Evolutionary conservation across 2,113 vertebrate genomes (phyloP), one percentile per base, ranked within the genome.

Genomic region (Alouatta palliata): DNA sequence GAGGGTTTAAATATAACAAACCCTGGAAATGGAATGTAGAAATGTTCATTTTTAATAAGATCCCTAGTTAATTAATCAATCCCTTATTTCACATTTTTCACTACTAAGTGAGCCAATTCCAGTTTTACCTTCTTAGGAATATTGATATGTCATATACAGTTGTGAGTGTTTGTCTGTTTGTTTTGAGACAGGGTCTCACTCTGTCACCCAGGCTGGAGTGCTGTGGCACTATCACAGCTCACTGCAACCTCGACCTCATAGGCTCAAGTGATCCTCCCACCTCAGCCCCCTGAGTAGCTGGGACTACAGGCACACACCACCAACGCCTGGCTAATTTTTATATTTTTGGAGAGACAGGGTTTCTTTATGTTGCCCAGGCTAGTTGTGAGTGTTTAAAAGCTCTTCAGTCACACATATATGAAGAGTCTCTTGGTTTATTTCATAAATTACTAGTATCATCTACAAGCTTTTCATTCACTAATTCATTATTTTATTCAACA

Each of bases 41-140:
- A 80, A 73, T 56, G 85, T 77, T 85, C 70, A 94, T 35, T 71
- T 94, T 84, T 94, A 90, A 70, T 68, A 86, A 87, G 47, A 76
- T 88, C 21, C 6, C 58, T 45, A 20, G 37, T 70, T 84, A 37
- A 77, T 35, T 90, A 49, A 21, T 1, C 32, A 94, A 37, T 96
- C 20, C 54, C 17, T 43, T 73, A 58, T 47, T 87, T 52, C 56
- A 40, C 9, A 6, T 79, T 49, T 82, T 90, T 77, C 23, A 83
- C 25, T 52, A 61, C 6, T 54, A 84, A 45, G 45, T 79, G 19
- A 95, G 61, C 40, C 79, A 83, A 86, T 80, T 90, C 82, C 52
- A 84, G 40, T 85, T 84, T 70, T n/a, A 81, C 14, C 16, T n/a
- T 66, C 75, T 11, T 2, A 75, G 17, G 37, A 81, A 45, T 37